phyloP scores from a whole-genome alignment of 1,140 invertebrate species.

The Neelides sp. region DNA sequence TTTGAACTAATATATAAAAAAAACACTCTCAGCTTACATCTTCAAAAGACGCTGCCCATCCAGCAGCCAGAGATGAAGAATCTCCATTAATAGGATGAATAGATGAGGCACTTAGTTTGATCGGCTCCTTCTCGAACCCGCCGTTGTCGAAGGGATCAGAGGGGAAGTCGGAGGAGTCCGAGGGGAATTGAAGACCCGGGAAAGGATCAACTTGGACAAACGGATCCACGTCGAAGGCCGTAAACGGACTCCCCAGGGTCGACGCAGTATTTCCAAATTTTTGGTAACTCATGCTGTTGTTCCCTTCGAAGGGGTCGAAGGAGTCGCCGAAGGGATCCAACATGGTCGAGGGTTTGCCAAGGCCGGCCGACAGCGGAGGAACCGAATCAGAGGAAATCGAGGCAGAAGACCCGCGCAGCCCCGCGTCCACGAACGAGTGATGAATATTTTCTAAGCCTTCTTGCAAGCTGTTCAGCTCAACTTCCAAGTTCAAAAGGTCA shows the following conservation, averaged over 20 bases:
- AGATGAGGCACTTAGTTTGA: background rate
- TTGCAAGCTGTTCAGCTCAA: slow-evolving; percentile 77
- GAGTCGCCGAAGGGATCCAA: slow-evolving; percentile 65
- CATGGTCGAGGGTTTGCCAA: slow-evolving; percentile 37
- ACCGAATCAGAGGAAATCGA: slow-evolving; percentile 29
- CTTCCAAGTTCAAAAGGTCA: slow-evolving; percentile 85
- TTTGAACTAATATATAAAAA: background rate
- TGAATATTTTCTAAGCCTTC: slow-evolving; percentile 29
- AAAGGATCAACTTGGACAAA: slow-evolving; percentile 30
- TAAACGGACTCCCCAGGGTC: slow-evolving; percentile 6
- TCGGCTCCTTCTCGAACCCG: slow-evolving; percentile 5
- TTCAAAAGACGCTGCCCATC: slow-evolving; percentile 30
- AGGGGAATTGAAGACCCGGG: slow-evolving; percentile 14
- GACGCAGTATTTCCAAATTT: background rate
- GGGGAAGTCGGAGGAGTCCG: slow-evolving; percentile 6
- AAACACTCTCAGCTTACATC: slow-evolving; percentile 17
- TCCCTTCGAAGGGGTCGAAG: slow-evolving; percentile 45
- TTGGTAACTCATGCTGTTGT: background rate
- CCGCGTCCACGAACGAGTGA: slow-evolving; percentile 28
- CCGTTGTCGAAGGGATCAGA: slow-evolving; percentile 29
- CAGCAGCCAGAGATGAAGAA: background rate
- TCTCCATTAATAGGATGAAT: slow-evolving; percentile 5
- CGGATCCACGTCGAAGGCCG: slow-evolving; percentile 14
- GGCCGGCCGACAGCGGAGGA: too few species aligned
- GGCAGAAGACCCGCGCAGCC: slow-evolving; percentile 27